Evolutionary conservation across 2,888 invertebrate genomes (phyloP).

Genomic region (Adelognathus sp.): DNA sequence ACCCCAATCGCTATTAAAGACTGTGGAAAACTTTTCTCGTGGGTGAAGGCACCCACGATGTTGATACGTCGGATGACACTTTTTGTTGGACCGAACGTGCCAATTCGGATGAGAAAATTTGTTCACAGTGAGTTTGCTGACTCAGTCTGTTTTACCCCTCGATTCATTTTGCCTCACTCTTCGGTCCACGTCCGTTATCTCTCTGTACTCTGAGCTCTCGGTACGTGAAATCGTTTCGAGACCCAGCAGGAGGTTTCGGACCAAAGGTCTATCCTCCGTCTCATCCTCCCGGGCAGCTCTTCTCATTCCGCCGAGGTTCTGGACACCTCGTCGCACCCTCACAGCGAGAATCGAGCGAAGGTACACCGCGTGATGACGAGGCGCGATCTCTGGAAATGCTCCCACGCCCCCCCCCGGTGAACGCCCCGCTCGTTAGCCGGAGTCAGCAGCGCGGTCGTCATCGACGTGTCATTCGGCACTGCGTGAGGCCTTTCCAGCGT

Average conservation of each 20-base stretch:
- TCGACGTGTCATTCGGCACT: slow-evolving; percentile 80
- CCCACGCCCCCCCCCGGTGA: slow-evolving; percentile 77
- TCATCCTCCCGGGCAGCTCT: slow-evolving; percentile 53
- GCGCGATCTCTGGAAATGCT: slow-evolving; percentile 77
- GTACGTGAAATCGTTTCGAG: slow-evolving; percentile 45
- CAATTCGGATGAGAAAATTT: too few species aligned
- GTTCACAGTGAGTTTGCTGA: too few species aligned
- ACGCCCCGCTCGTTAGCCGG: slow-evolving; percentile 80
- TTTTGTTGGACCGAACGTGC: too few species aligned
- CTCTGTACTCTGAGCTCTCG: slow-evolving; percentile 22
- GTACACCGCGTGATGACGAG: slow-evolving; percentile 78
- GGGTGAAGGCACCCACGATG: too few species aligned
- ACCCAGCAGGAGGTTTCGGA: slow-evolving; percentile 35
- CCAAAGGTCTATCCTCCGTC: slow-evolving; percentile 44
- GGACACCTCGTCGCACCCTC: slow-evolving; percentile 49
- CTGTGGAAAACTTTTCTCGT: too few species aligned
- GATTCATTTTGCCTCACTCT: too few species aligned
- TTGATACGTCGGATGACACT: too few species aligned
- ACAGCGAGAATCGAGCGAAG: slow-evolving; percentile 43
- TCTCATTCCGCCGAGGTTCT: slow-evolving; percentile 38
- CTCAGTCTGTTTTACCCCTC: too few species aligned
- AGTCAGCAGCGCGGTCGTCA: slow-evolving; percentile 81
- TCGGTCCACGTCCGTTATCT: neutral
- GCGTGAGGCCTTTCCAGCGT: slow-evolving; percentile 66
- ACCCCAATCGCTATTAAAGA: too few species aligned